Evolutionary conservation across 2,888 invertebrate genomes (phyloP), one percentile per base, ranked within the genome.

Genomic region (Chrysodeixis includens): DNA sequence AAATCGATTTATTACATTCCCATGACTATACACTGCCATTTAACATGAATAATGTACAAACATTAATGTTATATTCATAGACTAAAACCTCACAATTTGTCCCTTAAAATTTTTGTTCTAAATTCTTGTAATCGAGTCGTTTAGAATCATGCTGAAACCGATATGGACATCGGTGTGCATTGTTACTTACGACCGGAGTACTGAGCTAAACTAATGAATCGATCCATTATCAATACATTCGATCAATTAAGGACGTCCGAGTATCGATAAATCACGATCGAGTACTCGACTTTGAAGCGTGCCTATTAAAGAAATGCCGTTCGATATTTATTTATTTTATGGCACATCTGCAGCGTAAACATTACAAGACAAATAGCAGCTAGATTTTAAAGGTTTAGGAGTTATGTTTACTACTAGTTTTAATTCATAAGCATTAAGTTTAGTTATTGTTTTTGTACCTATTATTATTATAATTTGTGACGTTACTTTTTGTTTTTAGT

Each of bases 201-300:
- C n/a, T n/a, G n/a, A n/a, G n/a, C n/a, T n/a, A 66, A 70, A 26
- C 66, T 52, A 87, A 87, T 87, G 86, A 86, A 86, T 87, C 83
- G 84, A 81, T 84, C 75, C 83, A 86, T 88, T 82, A 87, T 86
- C 85, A 79, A 84, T 86, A 75, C 83, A 85, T 85, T 82, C 83
- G 81, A 87, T 89, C 88, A 88, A 90, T 90, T 90, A 90, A 87
- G 85, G 81, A 77, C 76, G 71, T 70, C 54, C 63, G 52, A 67
- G 70, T 60, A 78, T 76, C 84, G 85, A 89, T 90, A 90, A 87
- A 90, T 89, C 90, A 88, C 86, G 79, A 62, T 52, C 40, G 44
- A 52, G 73, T 68, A 74, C 82, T 65, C 66, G 85, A 86, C 85
- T 84, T 78, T 85, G 86, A 88, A 80, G 62, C 66, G 57, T 74